Evolutionary conservation across 2,888 invertebrate species (phyloP), one percentile per base, ranked within the genome.

Genomic region (Calliphora vomitoria): DNA sequence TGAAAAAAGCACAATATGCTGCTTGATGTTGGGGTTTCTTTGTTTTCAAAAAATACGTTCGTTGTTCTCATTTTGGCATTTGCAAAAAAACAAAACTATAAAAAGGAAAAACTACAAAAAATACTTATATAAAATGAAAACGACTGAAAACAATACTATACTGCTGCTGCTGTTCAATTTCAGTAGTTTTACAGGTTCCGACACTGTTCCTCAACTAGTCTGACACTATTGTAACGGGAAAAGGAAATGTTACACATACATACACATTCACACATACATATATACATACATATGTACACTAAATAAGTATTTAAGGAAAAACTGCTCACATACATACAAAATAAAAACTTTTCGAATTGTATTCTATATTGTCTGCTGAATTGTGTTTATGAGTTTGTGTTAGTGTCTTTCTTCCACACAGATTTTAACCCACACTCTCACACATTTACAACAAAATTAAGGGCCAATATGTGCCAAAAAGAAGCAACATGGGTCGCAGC

Each of bases 71-170:
- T 85, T 79, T 75, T 69, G 72, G 80, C 47, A 69, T 78, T 78
- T 60, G 38, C 75, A 79, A 89, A 90, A 90, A 88, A 89, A 75
- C 84, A 79, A 89, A 89, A 71, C 25, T n/a, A 15, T 18, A 58
- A 66, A 71, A 64, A 71, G 71, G 8, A 69, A 62, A 58, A 75
- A 64, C 4, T 58, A 69, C 38, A 71, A 41, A 82, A 44, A 68
- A 82, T 20, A 18, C n/a, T 10, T 15, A 81, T 47, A 66, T 47
- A 66, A 82, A 74, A 58, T 41, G 74, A 62, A 76, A 13, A 60
- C 76, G 47, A 50, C 15, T 58, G 58, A 75, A 80, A 81, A 75
- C 74, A 78, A 82, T 78, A 78, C 35, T 11, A 41, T 41, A 41
- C 25, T 25, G 25, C 25, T 44, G 47, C 74, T 50, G 68, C 44